phyloP scores from a whole-genome alignment of 2,113 vertebrate genomes.

The Antechinus stuartii region DNA sequence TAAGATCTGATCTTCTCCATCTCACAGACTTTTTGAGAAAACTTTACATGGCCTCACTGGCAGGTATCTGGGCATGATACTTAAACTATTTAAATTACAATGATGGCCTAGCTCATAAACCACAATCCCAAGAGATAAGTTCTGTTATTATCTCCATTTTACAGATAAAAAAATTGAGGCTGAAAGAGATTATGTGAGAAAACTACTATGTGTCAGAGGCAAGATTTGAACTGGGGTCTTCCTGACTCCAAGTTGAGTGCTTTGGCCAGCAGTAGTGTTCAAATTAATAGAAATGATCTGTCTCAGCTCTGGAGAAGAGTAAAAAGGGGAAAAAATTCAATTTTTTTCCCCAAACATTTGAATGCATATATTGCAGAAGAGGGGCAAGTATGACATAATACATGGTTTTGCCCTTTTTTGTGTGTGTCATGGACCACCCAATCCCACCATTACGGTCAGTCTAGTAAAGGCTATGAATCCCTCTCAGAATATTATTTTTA shows the following conservation, averaged over 20 bases:
- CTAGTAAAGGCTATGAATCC: not conserved
- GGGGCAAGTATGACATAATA: not conserved
- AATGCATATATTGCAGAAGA: not conserved
- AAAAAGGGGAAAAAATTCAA: not conserved
- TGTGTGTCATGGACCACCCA: not conserved
- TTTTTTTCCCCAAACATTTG: not conserved
- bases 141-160: not conserved
- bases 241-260: not conserved
- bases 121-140: not conserved
- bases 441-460: not conserved
- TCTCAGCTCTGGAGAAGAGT: not conserved
- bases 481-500: not conserved
- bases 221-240: not conserved
- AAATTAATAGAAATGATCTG: not conserved
- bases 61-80: not conserved
- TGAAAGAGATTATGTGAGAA: not conserved
- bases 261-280: not conserved
- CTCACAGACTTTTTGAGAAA: too few relatives aligned
- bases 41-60: too few relatives aligned
- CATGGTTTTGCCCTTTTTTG: not conserved
- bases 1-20: too few relatives aligned
- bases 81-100: not conserved
- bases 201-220: not conserved
- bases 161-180: not conserved
- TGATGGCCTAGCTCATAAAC: not conserved